These are phyloP conservation scores for Callipepla californica DNA, from an alignment of 2,113 vertebrate genomes.

Conservation along the genomic window DNA sequence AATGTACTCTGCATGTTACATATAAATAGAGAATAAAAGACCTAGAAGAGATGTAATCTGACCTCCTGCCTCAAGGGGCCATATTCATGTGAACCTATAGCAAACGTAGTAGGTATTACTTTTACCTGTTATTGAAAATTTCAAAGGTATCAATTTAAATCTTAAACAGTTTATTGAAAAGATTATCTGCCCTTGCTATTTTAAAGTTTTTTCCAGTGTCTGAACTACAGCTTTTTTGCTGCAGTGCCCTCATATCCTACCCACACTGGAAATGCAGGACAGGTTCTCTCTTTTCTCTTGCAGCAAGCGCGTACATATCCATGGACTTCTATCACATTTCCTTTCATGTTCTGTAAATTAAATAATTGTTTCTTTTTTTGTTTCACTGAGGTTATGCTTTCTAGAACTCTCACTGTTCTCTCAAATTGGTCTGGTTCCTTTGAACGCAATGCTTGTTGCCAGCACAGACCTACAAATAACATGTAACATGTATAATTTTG, in stretches of 20 bases:
- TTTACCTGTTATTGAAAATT: not conserved
- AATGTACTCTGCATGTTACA: not conserved
- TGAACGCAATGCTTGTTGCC: not conserved
- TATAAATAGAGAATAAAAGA: not conserved
- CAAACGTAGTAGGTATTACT: not conserved
- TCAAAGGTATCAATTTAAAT: not conserved
- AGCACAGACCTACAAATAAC: not conserved
- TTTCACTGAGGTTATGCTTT: not conserved
- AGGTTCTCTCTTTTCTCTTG: not conserved
- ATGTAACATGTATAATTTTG: not conserved
- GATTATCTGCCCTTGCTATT: not conserved
- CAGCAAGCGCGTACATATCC: not conserved
- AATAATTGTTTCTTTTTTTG: not conserved
- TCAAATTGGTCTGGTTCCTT: not conserved
- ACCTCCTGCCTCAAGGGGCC: not conserved
- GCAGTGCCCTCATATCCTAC: not conserved
- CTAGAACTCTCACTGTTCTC: not conserved
- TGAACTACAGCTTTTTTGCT: not conserved
- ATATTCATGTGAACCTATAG: not conserved
- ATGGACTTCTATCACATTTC: not conserved
- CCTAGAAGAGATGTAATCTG: not conserved
- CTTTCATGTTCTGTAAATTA: not conserved
- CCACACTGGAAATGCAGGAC: not conserved
- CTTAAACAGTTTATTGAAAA: not conserved
- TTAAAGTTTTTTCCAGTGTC: not conserved